These are phyloP conservation scores for Thera obeliscata DNA, from an alignment of 2,888 invertebrate genomes.

Conservation along the genomic window DNA sequence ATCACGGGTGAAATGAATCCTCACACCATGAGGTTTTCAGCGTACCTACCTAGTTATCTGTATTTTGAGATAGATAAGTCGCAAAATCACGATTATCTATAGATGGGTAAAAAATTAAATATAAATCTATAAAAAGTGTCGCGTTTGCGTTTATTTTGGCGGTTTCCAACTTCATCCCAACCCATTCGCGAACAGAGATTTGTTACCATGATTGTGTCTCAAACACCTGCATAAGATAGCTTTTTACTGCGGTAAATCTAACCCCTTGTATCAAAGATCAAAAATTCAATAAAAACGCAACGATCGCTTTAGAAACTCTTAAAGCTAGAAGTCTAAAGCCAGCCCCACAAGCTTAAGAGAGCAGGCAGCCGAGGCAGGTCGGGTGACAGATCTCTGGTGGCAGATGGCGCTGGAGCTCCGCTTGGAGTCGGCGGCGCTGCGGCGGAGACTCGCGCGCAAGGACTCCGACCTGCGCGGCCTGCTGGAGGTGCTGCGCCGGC, in stretches of 20 bases:
- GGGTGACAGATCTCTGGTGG: slow-evolving; percentile 3
- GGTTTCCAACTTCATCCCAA: background rate
- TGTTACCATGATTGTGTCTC: background rate
- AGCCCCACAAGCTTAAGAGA: too few species aligned
- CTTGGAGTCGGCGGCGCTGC: slow-evolving; percentile 64
- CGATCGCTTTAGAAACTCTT: too few species aligned
- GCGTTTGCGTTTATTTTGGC: slow-evolving; percentile 1
- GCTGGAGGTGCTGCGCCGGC: slow-evolving; percentile 80
- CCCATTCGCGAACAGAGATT: slow-evolving; percentile 2
- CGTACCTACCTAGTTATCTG: too few species aligned
- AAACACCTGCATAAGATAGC: background rate
- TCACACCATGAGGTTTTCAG: too few species aligned
- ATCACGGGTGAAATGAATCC: too few species aligned
- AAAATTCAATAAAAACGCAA: too few species aligned
- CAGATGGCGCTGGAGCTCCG: slow-evolving; percentile 55
- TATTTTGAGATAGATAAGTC: background rate
- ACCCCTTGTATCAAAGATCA: too few species aligned
- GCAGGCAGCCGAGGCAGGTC: background rate
- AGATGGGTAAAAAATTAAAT: background rate
- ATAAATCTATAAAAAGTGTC: background rate
- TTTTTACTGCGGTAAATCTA: too few species aligned
- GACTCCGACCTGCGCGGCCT: slow-evolving; percentile 81
- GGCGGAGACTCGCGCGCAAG: slow-evolving; percentile 73
- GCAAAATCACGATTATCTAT: background rate
- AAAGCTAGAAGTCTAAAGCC: too few species aligned